Evolutionary conservation across 2,888 invertebrate species (phyloP).

Genomic region (Aromia moschata): DNA sequence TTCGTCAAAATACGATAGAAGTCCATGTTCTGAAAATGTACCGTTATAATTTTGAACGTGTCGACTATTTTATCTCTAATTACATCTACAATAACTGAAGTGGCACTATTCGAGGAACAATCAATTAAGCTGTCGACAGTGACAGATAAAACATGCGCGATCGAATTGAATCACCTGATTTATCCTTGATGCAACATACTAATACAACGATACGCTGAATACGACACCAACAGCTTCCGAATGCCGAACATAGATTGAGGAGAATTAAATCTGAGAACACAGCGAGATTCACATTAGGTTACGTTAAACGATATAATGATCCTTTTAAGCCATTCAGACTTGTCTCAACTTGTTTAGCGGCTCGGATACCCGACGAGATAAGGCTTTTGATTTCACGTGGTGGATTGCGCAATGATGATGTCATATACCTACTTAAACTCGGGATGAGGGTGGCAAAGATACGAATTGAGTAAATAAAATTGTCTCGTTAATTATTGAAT

Average conservation of each 20-base stretch:
- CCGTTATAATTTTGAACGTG: too few relatives aligned
- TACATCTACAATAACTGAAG: too few relatives aligned
- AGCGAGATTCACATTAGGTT: conserved; percentile 4
- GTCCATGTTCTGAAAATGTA: too few relatives aligned
- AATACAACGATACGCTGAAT: not conserved
- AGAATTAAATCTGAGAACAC: conserved; percentile 6
- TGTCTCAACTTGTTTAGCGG: conserved; percentile 21
- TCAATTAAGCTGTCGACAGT: too few relatives aligned
- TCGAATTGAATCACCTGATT: not conserved
- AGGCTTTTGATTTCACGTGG: not conserved
- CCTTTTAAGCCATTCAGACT: conserved; percentile 16
- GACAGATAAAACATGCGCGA: not conserved
- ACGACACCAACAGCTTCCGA: not conserved
- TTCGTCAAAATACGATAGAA: too few relatives aligned
- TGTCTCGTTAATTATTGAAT: too few relatives aligned
- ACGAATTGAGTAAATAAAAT: too few relatives aligned
- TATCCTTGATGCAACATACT: not conserved
- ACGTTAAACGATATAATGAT: conserved; percentile 17
- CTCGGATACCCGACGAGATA: conserved; percentile 12
- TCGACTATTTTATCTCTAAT: too few relatives aligned
- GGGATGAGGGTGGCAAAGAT: not conserved
- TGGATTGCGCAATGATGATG: conserved; percentile 8
- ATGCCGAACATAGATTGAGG: conserved; percentile 2
- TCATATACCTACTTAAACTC: not conserved
- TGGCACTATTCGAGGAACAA: too few relatives aligned